Percentiles rank a stretch among this genome's conserved stretches.
Conservation (phyloP, 2,113 vertebrate genomes). For the Mustela lutreola region DNA sequence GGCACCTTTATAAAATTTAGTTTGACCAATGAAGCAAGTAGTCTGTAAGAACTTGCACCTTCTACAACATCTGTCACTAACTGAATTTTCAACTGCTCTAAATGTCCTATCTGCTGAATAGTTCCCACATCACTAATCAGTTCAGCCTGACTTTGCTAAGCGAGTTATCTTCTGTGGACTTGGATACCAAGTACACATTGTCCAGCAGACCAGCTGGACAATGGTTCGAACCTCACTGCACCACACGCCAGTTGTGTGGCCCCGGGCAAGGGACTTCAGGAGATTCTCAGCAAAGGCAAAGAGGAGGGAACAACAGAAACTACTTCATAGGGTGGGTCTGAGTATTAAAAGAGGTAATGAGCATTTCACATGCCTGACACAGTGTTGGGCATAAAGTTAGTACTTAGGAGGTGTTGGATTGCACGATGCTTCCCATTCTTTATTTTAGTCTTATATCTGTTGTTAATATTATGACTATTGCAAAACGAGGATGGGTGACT, state of each 20-base stretch:
- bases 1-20: slow-evolving; percentile 62
- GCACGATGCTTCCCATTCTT: not conserved
- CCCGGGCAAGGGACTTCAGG: not conserved
- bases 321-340: not conserved
- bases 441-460: not conserved
- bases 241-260: not conserved
- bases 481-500: not conserved
- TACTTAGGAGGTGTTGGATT: not conserved
- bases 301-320: not conserved
- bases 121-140: slow-evolving; percentile 63
- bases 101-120: slow-evolving; percentile 43
- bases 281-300: not conserved
- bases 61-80: slow-evolving; percentile 74
- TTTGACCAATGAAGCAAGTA: slow-evolving; percentile 65
- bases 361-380: not conserved
- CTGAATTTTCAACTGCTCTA: not conserved
- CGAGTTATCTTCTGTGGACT: not conserved
- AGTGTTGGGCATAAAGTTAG: not conserved
- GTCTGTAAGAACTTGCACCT: slow-evolving; percentile 22
- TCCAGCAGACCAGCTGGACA: not conserved
- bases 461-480: not conserved
- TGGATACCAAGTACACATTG: not conserved
- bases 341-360: not conserved
- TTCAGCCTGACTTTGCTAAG: slow-evolving; percentile 54
- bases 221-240: not conserved